A percentile compares a stretch with the other conserved stretches of the same genome.
Conservation (phyloP, 2,888 invertebrate genomes). For the Luperina testacea region DNA sequence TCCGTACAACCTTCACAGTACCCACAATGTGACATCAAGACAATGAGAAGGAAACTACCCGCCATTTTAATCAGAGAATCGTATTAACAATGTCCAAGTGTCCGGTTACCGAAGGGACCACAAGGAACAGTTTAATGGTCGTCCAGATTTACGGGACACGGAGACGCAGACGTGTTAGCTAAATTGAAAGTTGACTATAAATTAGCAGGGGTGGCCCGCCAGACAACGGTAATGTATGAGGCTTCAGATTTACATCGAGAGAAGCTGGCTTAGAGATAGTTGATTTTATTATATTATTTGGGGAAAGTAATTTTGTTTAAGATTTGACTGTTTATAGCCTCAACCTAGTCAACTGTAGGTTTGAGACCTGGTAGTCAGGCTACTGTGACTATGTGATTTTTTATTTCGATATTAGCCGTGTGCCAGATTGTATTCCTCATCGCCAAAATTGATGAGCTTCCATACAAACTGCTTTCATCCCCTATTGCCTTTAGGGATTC, state of each 20-base stretch:
- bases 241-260: slow-evolving; percentile 45
- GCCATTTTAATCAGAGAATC: slow-evolving; percentile 56
- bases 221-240: slow-evolving; percentile 64
- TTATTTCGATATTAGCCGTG: too few relatives aligned
- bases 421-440: too few relatives aligned
- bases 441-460: too few relatives aligned
- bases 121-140: slow-evolving; percentile 86
- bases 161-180: slow-evolving; percentile 80
- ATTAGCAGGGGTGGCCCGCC: slow-evolving; percentile 75
- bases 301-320: not conserved
- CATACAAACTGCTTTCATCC: too few relatives aligned
- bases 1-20: not conserved
- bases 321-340: not conserved
- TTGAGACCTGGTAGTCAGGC: not conserved
- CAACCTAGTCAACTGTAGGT: not conserved
- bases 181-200: slow-evolving; percentile 89
- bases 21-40: slow-evolving; percentile 3
- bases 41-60: slow-evolving; percentile 6
- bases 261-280: not conserved
- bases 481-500: too few relatives aligned
- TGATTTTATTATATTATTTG: slow-evolving; percentile 7
- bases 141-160: slow-evolving; percentile 83
- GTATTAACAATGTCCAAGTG: slow-evolving; percentile 64
- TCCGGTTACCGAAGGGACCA: slow-evolving; percentile 74
- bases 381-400: too few relatives aligned